These are phyloP conservation scores for Cryptotis parvus DNA, from an alignment of 2,113 vertebrate species.

Conservation along the genomic window DNA sequence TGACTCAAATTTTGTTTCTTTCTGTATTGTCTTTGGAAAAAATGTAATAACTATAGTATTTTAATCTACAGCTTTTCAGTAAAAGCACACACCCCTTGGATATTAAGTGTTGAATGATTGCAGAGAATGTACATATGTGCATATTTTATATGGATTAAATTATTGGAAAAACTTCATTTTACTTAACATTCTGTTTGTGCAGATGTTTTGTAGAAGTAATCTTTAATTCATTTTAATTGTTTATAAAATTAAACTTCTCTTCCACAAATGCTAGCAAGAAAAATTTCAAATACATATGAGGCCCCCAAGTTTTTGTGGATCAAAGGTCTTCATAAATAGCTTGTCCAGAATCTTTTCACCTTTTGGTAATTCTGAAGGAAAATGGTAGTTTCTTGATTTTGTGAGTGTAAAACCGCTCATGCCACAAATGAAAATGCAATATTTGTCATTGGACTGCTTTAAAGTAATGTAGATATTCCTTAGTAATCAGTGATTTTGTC, in stretches of 20 bases:
- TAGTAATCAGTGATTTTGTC: neutral
- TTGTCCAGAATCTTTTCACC: neutral
- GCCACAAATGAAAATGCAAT: neutral
- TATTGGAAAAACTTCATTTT: slow-evolving; percentile 11
- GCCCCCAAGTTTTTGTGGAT: no score
- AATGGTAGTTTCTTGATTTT: neutral
- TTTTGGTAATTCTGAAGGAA: neutral
- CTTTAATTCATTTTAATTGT: neutral
- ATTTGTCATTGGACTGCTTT: neutral
- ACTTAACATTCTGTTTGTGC: neutral
- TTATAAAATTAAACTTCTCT: slow-evolving; percentile 42
- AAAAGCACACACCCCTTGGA: slow-evolving; percentile 1
- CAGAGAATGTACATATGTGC: neutral
- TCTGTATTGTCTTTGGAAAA: slow-evolving; percentile 21
- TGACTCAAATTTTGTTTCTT: slow-evolving; percentile 18
- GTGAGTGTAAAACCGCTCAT: neutral
- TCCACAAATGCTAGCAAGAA: slow-evolving; percentile 18
- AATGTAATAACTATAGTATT: slow-evolving; percentile 21
- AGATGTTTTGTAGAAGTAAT: neutral
- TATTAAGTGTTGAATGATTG: neutral
- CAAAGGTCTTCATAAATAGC: neutral
- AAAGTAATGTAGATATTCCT: neutral
- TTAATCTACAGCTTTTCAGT: neutral
- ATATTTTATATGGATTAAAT: neutral
- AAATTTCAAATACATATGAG: neutral